Evolutionary conservation across 2,888 invertebrate genomes (phyloP).

Genomic region (Mesoligia furuncula): DNA sequence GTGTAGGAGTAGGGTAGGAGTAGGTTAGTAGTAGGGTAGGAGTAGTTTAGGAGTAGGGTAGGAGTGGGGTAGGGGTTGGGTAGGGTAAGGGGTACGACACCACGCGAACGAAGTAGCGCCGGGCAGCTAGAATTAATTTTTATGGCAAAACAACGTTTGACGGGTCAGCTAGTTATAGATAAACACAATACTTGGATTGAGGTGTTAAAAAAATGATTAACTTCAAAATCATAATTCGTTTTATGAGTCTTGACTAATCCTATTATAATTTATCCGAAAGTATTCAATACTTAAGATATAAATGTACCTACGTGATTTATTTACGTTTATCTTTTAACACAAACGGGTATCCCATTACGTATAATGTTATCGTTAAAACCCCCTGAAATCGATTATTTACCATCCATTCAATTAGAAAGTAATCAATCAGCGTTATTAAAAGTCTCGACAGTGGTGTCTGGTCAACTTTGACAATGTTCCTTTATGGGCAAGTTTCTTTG

Average conservation of each 20-base stretch:
- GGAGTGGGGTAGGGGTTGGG: no score
- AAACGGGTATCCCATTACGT: not conserved
- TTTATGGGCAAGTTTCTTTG: constrained; percentile 33
- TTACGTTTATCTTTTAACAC: not conserved
- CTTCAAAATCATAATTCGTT: not conserved
- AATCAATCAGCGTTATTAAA: constrained; percentile 48
- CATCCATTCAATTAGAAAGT: constrained; percentile 28
- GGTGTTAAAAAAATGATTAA: not conserved
- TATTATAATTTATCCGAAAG: not conserved
- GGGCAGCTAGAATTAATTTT: no score
- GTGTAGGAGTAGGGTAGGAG: no score
- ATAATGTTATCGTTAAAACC: constrained; percentile 2
- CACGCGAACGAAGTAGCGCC: no score
- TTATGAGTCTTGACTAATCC: no score
- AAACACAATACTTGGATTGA: not conserved
- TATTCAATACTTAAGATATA: not conserved
- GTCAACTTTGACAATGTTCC: constrained; percentile 25
- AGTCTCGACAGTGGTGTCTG: constrained; percentile 17
- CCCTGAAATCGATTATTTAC: not conserved
- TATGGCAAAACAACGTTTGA: no score
- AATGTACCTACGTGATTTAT: constrained; percentile 10
- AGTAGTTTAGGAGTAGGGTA: no score
- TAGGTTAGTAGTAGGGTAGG: no score
- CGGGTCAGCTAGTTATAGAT: no score
- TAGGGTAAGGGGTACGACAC: no score